Evolutionary conservation across 30 jellyfish, hydroid and myxozoan species (phyloP), one percentile per base, ranked within the genome.

Genomic region (Hydractinia echinata): DNA sequence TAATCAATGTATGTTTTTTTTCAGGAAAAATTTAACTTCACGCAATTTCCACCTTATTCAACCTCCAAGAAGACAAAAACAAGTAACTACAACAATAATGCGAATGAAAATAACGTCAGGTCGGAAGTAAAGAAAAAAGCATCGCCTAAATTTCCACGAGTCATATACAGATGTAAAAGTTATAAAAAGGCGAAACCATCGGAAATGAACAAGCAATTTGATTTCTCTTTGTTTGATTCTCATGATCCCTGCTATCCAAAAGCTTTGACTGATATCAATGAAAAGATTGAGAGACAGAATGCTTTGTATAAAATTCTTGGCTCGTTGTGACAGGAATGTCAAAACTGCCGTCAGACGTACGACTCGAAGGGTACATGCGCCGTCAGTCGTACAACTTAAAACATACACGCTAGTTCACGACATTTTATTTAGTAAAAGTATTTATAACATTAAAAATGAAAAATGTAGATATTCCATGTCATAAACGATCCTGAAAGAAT

Each of bases 151-250:
- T 64, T 64, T 64, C 74, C 74, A 64, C 19, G 74, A 64, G 39
- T 64, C 39, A 64, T 64, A 64, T 64, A 64, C 74, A 64, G 74
- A 64, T 64, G 74, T 13, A 64, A 64, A 64, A 64, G 74, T 64
- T 64, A 64, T 64, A 44, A 51, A 51, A 64, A 64, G 39, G 74
- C 74, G 39, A 64, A 13, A 64, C 74, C 74, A 44, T 64, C 74
- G 39, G 74, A 64, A 13, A n/a, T 64, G 18, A 64, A 64, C 16
- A n/a, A n/a, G 19, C 74, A 64, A 13, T 64, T 64, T 13, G 74
- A 64, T 64, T 64, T 64, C 39, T 64, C 74, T 1, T 64, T 51
- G 9, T 64, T 64, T 64, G 74, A 64, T n/a, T 64, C 74, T 44
- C 19, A 64, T n/a, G 74, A 64, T 64, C 74, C 74, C 6, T 64